Base-by-base conservation (phyloP, 2,888 invertebrate genomes). In the Yponomeuta evonymella region DNA sequence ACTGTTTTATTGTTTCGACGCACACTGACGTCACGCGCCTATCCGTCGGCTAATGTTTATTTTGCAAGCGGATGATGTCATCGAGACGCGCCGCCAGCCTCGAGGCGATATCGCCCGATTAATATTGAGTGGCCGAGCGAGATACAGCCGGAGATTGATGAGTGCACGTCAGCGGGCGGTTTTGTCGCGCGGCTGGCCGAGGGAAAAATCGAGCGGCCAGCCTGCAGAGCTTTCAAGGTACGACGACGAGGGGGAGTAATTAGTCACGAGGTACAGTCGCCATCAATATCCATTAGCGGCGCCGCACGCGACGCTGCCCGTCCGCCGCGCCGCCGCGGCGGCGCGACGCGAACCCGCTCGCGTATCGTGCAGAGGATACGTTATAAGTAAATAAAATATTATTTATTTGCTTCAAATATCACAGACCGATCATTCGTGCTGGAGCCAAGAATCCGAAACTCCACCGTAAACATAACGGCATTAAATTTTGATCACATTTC, bases 201-300 rank as follows among this genome's bases (percentile, higher is more conserved):
- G 33, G 63, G 70, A 43, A 62, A 62, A 63, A 63, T 62, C 78
- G 76, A 15, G 5, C 78, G 77, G 79, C 51, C 75, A 77, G 79
- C 76, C 83, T 83, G 81, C 51, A 29, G 30, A n/a, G 48, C 48
- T 36, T 70, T 23, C 70, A 15, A 33, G 70, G 63, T 58, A 58
- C 64, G 51, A 62, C 23, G 83, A 83, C 78, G 82, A 79, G 79
- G 81, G 83, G 82, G 83, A 85, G 81, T 89, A 91, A 90, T 91
- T 91, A 90, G 90, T 86, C 83, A 85, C 84, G 83, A 64, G 70
- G 66, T 69, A 66, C 83, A 84, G 84, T 83, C 82, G 85, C 87
- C 90, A 90, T 91, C 91, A 89, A 92, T 91, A 89, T 90, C 90
- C 89, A 90, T 91, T 90, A 91, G 82, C 78, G 90, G 90, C 90